These are phyloP conservation scores for Toxotes jaculatrix DNA, from an alignment of 2,113 vertebrate species.

Conservation along the genomic window DNA sequence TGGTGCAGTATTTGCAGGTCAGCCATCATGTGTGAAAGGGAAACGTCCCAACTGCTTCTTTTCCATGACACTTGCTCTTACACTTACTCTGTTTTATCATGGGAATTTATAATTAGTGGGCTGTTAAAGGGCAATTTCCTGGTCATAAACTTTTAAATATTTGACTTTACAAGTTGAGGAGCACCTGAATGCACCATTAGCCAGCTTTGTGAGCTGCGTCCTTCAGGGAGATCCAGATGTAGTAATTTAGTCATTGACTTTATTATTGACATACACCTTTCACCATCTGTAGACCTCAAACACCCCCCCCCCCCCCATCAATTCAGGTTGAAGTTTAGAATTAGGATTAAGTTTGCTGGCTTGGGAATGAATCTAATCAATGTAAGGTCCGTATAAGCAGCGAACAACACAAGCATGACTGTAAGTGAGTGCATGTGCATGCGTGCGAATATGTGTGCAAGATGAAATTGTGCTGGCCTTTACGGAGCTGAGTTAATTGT, in stretches of 20 bases:
- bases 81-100: not conserved
- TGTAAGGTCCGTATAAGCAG: constrained; percentile 36
- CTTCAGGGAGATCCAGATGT: not conserved
- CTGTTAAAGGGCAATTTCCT: constrained; percentile 32
- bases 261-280: constrained; percentile 22
- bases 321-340: constrained; percentile 22
- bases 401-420: not conserved
- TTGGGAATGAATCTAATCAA: constrained; percentile 58
- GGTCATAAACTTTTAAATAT: constrained; percentile 45
- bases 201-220: constrained; percentile 26
- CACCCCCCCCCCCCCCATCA: not conserved
- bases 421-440: constrained; percentile 5
- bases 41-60: not conserved
- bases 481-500: constrained; percentile 75
- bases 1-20: not conserved
- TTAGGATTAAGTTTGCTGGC: constrained; percentile 26
- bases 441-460: constrained; percentile 21
- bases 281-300: not conserved
- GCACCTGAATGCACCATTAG: constrained; percentile 47
- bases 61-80: not conserved
- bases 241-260: constrained; percentile 21
- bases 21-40: not conserved
- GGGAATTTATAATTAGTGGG: constrained; percentile 13
- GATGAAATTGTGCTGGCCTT: constrained; percentile 76
- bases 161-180: constrained; percentile 39